Conservation (phyloP, 1,140 invertebrate genomes). For the Drosophila kepulauana region DNA sequence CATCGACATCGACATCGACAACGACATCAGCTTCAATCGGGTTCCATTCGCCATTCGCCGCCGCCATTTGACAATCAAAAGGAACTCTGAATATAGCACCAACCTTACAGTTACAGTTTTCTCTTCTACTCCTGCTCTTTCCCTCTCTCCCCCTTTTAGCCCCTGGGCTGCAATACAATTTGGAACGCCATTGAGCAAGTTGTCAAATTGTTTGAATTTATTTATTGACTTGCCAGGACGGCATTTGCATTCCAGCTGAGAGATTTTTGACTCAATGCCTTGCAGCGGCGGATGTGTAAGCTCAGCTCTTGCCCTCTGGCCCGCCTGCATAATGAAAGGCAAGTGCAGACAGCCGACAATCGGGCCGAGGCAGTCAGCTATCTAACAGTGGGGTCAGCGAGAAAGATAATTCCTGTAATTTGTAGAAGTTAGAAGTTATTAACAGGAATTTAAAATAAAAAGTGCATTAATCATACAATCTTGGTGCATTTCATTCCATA, state of each 20-base stretch:
- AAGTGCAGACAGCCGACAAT: conserved; percentile 45
- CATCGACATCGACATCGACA: not conserved
- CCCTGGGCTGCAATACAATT: conserved; percentile 39
- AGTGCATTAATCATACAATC: too few species aligned
- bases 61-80: conserved; percentile 67
- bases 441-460: too few species aligned
- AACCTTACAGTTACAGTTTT: conserved; percentile 13
- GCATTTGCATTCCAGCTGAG: conserved; percentile 75
- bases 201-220: conserved; percentile 84
- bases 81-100: conserved; percentile 17
- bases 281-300: conserved; percentile 65
- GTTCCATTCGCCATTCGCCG: not conserved
- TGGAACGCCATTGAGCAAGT: conserved; percentile 73
- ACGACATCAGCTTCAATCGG: not conserved
- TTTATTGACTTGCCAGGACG: conserved; percentile 76
- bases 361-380: not conserved
- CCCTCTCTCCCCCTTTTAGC: not conserved
- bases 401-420: too few species aligned
- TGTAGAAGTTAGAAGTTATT: too few species aligned
- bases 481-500: too few species aligned
- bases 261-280: conserved; percentile 72
- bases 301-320: conserved; percentile 33
- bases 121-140: not conserved
- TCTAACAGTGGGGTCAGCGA: conserved; percentile 45
- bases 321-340: conserved; percentile 64